Base-by-base conservation (phyloP, 2,797 vertebrate species). In the Synaphobranchus kaupii region DNA sequence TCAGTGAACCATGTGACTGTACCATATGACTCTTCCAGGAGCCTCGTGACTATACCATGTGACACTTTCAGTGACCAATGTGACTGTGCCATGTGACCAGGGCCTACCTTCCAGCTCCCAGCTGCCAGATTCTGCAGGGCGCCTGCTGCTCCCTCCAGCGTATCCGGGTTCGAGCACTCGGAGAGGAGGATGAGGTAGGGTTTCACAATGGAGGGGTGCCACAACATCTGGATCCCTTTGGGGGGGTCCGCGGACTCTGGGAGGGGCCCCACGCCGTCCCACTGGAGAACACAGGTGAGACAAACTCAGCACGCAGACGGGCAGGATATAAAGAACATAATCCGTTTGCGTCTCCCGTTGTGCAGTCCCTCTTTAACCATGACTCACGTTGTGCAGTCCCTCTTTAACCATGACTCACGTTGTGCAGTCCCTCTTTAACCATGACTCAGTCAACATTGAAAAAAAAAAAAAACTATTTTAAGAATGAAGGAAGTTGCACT, bases 131-230 rank as follows among this genome's bases (percentile, higher is more conserved):
- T 98, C 95, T 98, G 97, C 93, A 98, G 94, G 92, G 97, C 97
- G 60, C 97, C 97, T 84, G 97, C 97, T 17, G 97, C 97, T 78
- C 97, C 97, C 94, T 98, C 97, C 93, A 98, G 94, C 0, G 97
- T 98, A 94, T 98, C 97, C 91, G 97, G 96, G 91, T 98, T 98
- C 89, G 97, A 98, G 96, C 97, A 98, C 94, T 98, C 97, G 88
- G 97, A 97, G 91, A 98, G 96, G 93, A 98, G 96, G 88, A 97
- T 97, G 96, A 98, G 97, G 96, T 98, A 98, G 94, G 97, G 97
- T 96, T 98, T 98, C 93, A 97, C 97, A 94, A 98, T 97, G 92
- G 97, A 97, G 56, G 97, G 97, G 94, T 98, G 97, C 97, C 97
- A 98, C 92, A 98, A 95, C 96, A 97, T 97, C 96, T 98, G 97